phyloP scores from a whole-genome alignment of 37 sponge, comb jelly and placozoan genomes.

The Crambe crambe region DNA sequence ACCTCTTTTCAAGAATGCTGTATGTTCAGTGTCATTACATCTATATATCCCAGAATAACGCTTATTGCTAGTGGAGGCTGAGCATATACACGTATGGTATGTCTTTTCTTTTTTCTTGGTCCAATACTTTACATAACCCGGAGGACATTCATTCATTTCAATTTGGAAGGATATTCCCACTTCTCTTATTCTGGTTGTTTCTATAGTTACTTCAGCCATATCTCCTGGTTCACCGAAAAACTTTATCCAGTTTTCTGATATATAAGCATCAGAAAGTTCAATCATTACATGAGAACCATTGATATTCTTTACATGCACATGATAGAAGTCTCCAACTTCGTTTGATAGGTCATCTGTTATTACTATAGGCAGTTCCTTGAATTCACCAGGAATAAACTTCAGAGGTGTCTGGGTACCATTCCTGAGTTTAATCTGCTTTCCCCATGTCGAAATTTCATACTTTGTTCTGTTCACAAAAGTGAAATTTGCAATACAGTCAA shows the following conservation, averaged over 20 bases:
- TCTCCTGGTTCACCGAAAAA: background rate
- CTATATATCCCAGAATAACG: background rate
- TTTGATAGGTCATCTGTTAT: background rate
- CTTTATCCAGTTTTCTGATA: background rate
- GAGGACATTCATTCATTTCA: background rate
- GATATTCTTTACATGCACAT: background rate
- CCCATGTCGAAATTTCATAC: background rate
- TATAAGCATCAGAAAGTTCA: background rate
- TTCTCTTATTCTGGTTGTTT: background rate
- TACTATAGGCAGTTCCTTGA: background rate
- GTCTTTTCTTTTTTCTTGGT: background rate
- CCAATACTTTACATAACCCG: background rate
- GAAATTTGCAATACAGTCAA: background rate
- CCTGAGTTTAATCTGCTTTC: background rate
- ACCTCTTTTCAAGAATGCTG: background rate
- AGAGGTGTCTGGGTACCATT: background rate
- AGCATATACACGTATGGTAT: background rate
- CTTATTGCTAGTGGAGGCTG: background rate
- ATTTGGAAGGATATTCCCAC: background rate
- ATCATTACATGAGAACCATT: background rate
- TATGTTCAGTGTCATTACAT: background rate
- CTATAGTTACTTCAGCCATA: background rate
- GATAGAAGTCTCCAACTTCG: background rate
- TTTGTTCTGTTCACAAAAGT: background rate
- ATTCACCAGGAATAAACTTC: background rate